Evolutionary conservation across 2,797 vertebrate species (phyloP), one percentile per base, ranked within the genome.

Genomic region (Spatula versicolor): DNA sequence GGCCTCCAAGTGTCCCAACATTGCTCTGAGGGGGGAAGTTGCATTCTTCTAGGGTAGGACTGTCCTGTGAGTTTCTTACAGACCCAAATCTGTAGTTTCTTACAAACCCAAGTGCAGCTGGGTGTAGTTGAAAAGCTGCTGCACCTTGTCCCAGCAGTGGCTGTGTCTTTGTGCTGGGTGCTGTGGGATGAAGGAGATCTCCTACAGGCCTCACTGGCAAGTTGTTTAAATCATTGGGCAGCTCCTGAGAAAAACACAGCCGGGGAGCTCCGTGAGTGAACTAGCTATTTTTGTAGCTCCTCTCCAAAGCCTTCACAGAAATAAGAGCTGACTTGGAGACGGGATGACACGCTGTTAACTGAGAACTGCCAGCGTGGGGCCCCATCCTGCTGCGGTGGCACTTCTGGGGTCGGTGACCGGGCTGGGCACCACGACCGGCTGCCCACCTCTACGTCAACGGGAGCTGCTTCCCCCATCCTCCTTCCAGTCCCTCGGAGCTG

Each of bases 271-370:
- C 22, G 74, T 1, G 19, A 63, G 88, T 86, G 94, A 93, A 95
- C 88, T 3, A 0, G 80, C 95, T 95, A 94, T 95, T 96, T 95
- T 83, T 93, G 86, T 91, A 68, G 79, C 63, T 91, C 79, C 76
- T 68, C 88, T 95, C 21, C 83, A 66, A 86, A 91, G 94, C 67
- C 83, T 66, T 43, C 94, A 78, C 66, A 39, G 91, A 96, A 96
- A 94, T 96, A 96, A 92, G 79, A 95, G 84, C 78, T 94, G 91
- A 92, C 94, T 92, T 33, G 73, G 37, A 55, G 60, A 26, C 58
- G 30, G 26, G n/a, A 4, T 25, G 90, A 39, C 68, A 11, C 22
- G 1, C 37, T 67, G 93, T 35, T 55, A 97, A 91, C 79, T 87
- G 90, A 95, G 95, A 94, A 56, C 88, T 19, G 69, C 4, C 83